phyloP scores from a whole-genome alignment of 2,797 vertebrate genomes.

The Scomberomorus guttatus region DNA sequence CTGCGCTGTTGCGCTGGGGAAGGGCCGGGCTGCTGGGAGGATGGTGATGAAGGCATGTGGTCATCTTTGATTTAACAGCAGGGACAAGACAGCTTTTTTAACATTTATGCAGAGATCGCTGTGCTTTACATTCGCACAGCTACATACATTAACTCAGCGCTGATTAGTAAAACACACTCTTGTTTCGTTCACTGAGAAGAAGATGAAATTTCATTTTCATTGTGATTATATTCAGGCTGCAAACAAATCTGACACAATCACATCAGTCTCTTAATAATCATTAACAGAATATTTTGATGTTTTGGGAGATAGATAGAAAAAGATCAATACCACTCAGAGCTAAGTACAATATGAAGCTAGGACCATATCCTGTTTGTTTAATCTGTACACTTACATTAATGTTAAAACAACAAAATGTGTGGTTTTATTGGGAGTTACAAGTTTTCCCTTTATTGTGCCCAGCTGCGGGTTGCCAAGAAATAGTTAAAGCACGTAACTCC shows the following conservation, averaged over 20 bases:
- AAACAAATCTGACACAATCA: neutral
- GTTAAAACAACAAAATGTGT: too few species aligned
- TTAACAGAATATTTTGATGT: neutral
- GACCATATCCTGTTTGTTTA: too few species aligned
- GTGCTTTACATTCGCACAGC: neutral
- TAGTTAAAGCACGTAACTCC: too few species aligned
- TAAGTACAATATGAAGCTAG: too few species aligned
- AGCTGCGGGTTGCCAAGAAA: too few species aligned
- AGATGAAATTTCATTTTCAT: neutral
- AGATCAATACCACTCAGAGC: too few species aligned
- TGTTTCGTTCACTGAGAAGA: neutral
- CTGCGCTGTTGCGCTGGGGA: slow-evolving; percentile 36
- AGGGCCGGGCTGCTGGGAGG: slow-evolving; percentile 42
- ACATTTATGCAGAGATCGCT: slow-evolving; percentile 21
- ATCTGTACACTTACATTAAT: too few species aligned
- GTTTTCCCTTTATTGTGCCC: too few species aligned
- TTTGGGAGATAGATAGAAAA: too few species aligned
- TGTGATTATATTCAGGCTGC: neutral
- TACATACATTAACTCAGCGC: neutral
- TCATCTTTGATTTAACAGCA: slow-evolving; percentile 62
- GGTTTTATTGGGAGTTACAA: too few species aligned
- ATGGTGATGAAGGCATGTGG: slow-evolving; percentile 61
- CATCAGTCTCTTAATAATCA: neutral
- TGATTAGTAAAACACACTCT: neutral
- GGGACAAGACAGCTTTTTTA: slow-evolving; percentile 33